phyloP scores from a whole-genome alignment of 1,140 invertebrate genomes.

The Megalonaias nervosa region DNA sequence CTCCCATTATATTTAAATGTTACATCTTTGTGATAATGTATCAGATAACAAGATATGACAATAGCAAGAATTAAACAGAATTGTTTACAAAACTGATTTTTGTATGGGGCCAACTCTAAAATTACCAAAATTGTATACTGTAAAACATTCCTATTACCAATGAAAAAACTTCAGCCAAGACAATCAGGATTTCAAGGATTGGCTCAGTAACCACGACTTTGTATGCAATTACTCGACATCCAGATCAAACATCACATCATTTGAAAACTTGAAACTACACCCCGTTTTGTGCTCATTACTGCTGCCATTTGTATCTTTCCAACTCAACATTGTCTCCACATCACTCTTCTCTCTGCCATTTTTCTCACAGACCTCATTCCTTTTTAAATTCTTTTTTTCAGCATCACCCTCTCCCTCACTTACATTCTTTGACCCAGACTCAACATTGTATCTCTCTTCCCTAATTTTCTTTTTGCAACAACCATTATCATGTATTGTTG shows the following conservation, averaged over 20 bases:
- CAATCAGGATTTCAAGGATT: too few relatives aligned
- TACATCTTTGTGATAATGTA: too few relatives aligned
- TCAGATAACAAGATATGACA: too few relatives aligned
- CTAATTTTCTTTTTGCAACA: conserved; percentile 19
- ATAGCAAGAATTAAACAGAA: too few relatives aligned
- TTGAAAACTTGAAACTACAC: conserved; percentile 62
- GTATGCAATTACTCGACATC: conserved; percentile 30
- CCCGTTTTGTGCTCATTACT: conserved; percentile 56
- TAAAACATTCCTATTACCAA: too few relatives aligned
- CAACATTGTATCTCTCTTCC: neutral
- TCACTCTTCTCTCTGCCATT: conserved; percentile 18
- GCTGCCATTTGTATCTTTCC: conserved; percentile 39
- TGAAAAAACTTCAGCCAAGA: too few relatives aligned
- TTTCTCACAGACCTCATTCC: conserved; percentile 8
- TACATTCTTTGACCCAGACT: conserved; percentile 21
- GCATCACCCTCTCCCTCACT: conserved; percentile 21
- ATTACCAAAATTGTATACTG: too few relatives aligned
- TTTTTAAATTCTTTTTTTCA: conserved; percentile 14
- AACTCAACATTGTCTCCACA: conserved; percentile 51
- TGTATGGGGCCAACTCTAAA: too few relatives aligned
- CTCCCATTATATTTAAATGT: too few relatives aligned
- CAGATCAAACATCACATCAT: conserved; percentile 53
- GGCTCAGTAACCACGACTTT: too few relatives aligned
- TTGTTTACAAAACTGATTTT: too few relatives aligned
- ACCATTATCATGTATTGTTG: conserved; percentile 15